Evolutionary conservation across 2,888 invertebrate genomes (phyloP).

Genomic region (Empis livida): DNA sequence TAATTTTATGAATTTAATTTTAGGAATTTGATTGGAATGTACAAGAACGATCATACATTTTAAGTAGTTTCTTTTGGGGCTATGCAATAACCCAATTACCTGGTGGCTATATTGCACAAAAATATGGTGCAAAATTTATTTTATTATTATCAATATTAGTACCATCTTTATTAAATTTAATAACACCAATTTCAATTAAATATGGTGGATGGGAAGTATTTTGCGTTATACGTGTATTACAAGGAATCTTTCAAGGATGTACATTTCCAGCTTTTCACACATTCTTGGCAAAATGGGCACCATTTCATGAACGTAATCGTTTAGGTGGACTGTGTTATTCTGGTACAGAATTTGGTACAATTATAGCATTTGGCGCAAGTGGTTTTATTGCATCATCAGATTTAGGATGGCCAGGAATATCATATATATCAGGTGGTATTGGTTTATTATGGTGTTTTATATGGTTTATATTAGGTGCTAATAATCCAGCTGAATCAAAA

Average conservation of each 20-base stretch:
- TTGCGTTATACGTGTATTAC: slow-evolving; percentile 46
- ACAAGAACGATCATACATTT: slow-evolving; percentile 40
- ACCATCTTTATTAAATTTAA: slow-evolving; percentile 51
- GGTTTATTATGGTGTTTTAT: slow-evolving; percentile 47
- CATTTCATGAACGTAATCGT: slow-evolving; percentile 50
- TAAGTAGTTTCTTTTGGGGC: slow-evolving; percentile 58
- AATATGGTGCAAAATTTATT: slow-evolving; percentile 55
- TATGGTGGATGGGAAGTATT: slow-evolving; percentile 48
- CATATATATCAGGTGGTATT: slow-evolving; percentile 56
- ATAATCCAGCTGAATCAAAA: slow-evolving; percentile 47
- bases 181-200: slow-evolving; percentile 54
- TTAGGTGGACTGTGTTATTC: slow-evolving; percentile 53
- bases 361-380: slow-evolving; percentile 57
- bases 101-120: slow-evolving; percentile 54
- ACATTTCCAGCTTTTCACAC: slow-evolving; percentile 55
- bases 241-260: slow-evolving; percentile 56
- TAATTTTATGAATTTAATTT: slow-evolving; percentile 7
- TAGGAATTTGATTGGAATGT: slow-evolving; percentile 48
- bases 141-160: slow-evolving; percentile 41
- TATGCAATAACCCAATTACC: slow-evolving; percentile 51
- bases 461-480: slow-evolving; percentile 50
- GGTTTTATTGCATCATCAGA: slow-evolving; percentile 54
- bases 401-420: slow-evolving; percentile 66
- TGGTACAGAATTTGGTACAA: slow-evolving; percentile 68
- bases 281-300: slow-evolving; percentile 55